Evolutionary conservation across 1,140 invertebrate genomes (phyloP).

Genomic region (Drosophila melanica): DNA sequence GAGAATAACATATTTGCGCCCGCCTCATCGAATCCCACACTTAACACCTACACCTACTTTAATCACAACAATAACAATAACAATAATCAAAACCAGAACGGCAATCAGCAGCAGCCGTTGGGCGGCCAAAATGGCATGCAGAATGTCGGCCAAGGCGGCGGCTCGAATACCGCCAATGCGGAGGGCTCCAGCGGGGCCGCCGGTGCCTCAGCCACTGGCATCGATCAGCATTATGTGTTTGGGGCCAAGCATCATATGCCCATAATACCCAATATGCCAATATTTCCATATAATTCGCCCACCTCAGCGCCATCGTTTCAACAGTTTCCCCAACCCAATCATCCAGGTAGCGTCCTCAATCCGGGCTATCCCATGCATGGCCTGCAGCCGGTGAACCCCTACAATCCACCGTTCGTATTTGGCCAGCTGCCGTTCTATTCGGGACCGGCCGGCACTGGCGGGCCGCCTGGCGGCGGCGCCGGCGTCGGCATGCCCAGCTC

Average conservation of each 20-base stretch:
- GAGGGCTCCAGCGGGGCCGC: conserved; percentile 48
- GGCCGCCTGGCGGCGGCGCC: conserved; percentile 60
- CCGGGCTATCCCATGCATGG: conserved; percentile 80
- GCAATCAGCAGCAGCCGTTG: conserved; percentile 16
- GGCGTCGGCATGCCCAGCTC: conserved; percentile 70
- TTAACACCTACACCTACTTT: conserved; percentile 76
- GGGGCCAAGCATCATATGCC: conserved; percentile 79
- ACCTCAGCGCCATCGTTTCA: conserved; percentile 80
- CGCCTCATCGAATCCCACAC: conserved; percentile 80
- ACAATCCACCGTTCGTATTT: conserved; percentile 82
- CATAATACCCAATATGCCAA: conserved; percentile 81
- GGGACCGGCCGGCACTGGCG: conserved; percentile 69
- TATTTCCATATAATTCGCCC: conserved; percentile 82
- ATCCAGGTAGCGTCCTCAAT: conserved; percentile 81
- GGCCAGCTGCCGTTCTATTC: conserved; percentile 74
- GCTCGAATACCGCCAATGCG: conserved; percentile 10
- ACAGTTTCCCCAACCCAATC: conserved; percentile 83
- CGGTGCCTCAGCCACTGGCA: conserved; percentile 60
- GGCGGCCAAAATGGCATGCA: conserved; percentile 3
- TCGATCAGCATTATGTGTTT: conserved; percentile 83
- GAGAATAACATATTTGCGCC: conserved; percentile 82
- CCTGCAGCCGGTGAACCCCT: conserved; percentile 82
- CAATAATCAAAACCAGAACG: conserved; percentile 34
- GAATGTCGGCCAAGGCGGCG: conserved; percentile 2
- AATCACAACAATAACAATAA: conserved; percentile 46